These are phyloP conservation scores for Felis catus DNA, from an alignment of 2,113 vertebrate species.

Conservation along the genomic window DNA sequence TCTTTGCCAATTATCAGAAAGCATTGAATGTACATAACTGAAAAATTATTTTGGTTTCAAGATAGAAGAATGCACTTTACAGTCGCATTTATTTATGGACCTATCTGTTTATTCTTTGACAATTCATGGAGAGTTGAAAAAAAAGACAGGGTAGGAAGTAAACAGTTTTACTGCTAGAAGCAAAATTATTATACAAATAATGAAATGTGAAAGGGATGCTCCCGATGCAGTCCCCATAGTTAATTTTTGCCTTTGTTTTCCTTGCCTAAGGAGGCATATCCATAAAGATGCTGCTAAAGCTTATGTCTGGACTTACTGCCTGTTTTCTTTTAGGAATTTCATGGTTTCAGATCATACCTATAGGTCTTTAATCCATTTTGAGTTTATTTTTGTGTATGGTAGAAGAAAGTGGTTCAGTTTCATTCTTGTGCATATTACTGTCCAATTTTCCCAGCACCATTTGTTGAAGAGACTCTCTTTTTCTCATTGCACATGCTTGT, in stretches of 20 bases:
- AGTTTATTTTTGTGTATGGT: not conserved
- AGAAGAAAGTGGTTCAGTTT: not conserved
- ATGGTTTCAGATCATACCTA: not conserved
- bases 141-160: not conserved
- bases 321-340: not conserved
- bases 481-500: not conserved
- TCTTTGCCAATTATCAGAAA: constrained; percentile 19
- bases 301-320: not conserved
- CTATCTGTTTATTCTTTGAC: not conserved
- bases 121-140: not conserved
- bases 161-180: not conserved
- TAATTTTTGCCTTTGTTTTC: not conserved
- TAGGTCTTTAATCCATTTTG: not conserved
- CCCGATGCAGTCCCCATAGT: not conserved
- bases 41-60: not conserved
- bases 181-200: not conserved
- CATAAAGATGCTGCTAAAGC: not conserved
- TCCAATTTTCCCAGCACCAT: not conserved
- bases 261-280: not conserved
- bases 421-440: not conserved
- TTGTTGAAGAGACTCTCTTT: not conserved
- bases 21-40: not conserved
- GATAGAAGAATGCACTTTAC: not conserved
- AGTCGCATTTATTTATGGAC: not conserved
- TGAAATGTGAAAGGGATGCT: not conserved